phyloP scores from a whole-genome alignment of 2,113 vertebrate species.

The Vidua chalybeata region DNA sequence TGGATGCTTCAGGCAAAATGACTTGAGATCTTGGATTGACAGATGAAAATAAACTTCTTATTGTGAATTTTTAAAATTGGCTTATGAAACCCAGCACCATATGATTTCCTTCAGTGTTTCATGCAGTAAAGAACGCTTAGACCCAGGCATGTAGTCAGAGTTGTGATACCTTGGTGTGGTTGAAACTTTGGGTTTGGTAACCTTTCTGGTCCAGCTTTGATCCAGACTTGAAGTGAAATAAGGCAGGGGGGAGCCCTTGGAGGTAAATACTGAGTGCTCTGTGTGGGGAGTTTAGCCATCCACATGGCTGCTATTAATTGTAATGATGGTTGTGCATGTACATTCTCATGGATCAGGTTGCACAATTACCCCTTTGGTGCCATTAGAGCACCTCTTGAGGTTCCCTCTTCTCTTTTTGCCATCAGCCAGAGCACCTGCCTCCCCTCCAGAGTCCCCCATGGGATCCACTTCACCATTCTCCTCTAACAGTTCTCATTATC shows the following conservation, averaged over 20 bases:
- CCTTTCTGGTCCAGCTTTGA: not conserved
- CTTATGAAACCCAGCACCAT: not conserved
- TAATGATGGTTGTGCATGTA: not conserved
- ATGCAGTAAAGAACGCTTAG: not conserved
- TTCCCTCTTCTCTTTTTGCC: not conserved
- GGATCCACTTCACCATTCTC: not conserved
- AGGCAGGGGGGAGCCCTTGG: not conserved
- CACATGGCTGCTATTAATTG: not conserved
- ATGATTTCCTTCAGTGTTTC: not conserved
- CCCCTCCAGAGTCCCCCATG: not conserved
- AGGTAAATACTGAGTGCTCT: not conserved
- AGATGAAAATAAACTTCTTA: not conserved
- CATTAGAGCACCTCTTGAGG: slow-evolving; percentile 3
- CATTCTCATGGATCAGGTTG: not conserved
- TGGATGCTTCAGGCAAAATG: not conserved
- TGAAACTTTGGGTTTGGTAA: not conserved
- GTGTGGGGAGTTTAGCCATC: not conserved
- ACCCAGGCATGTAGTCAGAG: not conserved
- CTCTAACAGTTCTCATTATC: not conserved
- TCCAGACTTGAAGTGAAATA: not conserved
- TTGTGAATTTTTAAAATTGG: not conserved
- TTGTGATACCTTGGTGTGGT: not conserved
- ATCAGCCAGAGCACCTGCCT: slow-evolving; percentile 28
- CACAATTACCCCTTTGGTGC: not conserved
- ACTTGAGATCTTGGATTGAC: not conserved